Percentiles rank a stretch among this genome's conserved stretches.
These are phyloP conservation scores for Drosophila novamexicana DNA, from an alignment of 1,140 invertebrate genomes.

Conservation along the genomic window DNA sequence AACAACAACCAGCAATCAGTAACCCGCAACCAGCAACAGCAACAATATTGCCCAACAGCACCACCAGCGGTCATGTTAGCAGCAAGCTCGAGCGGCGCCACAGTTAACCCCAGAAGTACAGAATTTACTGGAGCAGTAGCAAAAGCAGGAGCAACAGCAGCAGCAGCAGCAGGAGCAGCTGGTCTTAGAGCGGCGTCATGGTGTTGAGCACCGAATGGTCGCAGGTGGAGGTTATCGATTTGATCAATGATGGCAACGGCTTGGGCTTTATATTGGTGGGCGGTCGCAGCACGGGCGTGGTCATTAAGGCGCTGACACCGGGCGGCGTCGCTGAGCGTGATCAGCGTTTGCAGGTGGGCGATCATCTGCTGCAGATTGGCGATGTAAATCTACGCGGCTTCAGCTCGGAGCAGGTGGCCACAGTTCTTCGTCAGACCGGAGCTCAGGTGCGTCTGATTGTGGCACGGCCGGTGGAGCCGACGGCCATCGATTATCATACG, in stretches of 20 bases:
- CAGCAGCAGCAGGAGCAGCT: conserved; percentile 18
- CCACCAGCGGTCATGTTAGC: conserved; percentile 12
- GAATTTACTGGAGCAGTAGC: conserved; percentile 23
- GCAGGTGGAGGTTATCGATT: conserved; percentile 95
- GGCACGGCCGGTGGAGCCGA: conserved; percentile 92
- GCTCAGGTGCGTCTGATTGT: conserved; percentile 94
- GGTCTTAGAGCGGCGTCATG: conserved; percentile 83
- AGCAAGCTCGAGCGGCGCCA: not conserved
- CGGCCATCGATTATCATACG: conserved; percentile 87
- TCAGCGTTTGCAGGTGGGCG: conserved; percentile 94
- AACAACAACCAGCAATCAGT: conserved; percentile 21
- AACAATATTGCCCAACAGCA: conserved; percentile 7
- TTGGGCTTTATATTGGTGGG: conserved; percentile 96
- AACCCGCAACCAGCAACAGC: conserved; percentile 11
- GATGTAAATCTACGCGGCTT: conserved; percentile 96
- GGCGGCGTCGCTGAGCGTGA: conserved; percentile 96
- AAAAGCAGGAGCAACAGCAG: conserved; percentile 32
- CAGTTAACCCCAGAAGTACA: not conserved
- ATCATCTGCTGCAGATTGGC: conserved; percentile 97
- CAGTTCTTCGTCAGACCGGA: conserved; percentile 94
- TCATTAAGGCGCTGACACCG: conserved; percentile 96
- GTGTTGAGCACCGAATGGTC: conserved; percentile 95
- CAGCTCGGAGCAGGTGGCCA: conserved; percentile 96
- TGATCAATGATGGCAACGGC: conserved; percentile 93
- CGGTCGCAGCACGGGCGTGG: conserved; percentile 97